A percentile compares a stretch with the other conserved stretches of the same genome.
Evolutionary conservation across 2,797 vertebrate genomes (phyloP).

Genomic region (Dermochelys coriacea): DNA sequence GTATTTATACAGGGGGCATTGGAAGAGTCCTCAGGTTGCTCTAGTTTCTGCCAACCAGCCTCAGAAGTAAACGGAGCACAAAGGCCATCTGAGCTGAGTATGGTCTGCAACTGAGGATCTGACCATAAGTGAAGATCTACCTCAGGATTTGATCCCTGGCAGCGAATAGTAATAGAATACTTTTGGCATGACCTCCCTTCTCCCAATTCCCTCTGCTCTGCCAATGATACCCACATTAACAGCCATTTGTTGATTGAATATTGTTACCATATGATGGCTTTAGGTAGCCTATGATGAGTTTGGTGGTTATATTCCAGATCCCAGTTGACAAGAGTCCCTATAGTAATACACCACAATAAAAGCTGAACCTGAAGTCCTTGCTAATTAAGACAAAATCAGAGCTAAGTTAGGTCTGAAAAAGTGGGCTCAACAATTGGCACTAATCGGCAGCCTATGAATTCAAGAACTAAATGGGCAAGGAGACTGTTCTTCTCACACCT

Average conservation of each 20-base stretch:
- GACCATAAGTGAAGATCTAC: slow-evolving; percentile 25
- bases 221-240: background rate
- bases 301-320: background rate
- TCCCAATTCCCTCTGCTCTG: rapidly evolving
- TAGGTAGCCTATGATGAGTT: background rate
- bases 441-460: background rate
- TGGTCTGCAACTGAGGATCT: slow-evolving; percentile 22
- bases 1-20: background rate
- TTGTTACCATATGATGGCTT: background rate
- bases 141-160: background rate
- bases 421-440: background rate
- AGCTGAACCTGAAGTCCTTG: background rate
- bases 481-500: background rate
- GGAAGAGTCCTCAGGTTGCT: slow-evolving; percentile 52
- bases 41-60: slow-evolving; percentile 37
- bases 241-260: background rate
- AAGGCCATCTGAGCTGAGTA: slow-evolving; percentile 45
- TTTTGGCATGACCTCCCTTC: background rate
- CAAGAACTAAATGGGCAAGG: background rate
- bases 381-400: background rate
- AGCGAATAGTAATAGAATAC: background rate
- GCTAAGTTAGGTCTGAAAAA: background rate
- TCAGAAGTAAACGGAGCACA: background rate
- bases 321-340: background rate
- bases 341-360: background rate